Evolutionary conservation across 2,113 vertebrate species (phyloP), one percentile per base, ranked within the genome.

Genomic region (Pygoscelis antarcticus): DNA sequence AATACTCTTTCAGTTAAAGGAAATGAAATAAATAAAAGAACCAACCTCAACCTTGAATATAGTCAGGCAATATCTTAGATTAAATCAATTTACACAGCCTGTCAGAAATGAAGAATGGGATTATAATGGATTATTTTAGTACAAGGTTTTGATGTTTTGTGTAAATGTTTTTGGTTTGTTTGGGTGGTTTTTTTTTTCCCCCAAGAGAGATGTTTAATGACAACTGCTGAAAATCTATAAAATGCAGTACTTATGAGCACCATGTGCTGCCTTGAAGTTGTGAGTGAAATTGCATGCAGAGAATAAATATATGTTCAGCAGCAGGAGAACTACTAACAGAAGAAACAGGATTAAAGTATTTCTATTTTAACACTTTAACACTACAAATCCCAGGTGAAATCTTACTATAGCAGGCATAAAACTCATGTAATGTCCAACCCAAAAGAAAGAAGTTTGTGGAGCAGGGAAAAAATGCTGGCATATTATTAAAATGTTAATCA

Each of bases 171-270:
- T 83, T 21, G 11, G 14, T 20, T 51, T 22, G 44, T 40, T 64
- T 29, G 42, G 42, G 5, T 7, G 34, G 3, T 30, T 1, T 69
- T 40, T 89, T 64, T 58, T 51, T 61, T 20, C 4, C 11, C 55
- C 64, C 42, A 44, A 83, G 64, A 47, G 51, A n/a, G 72, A 66
- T 72, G 26, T 76, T 97, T 90, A 76, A 90, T 29, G 72, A 69
- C 44, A 88, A 80, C 46, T 75, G 82, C 65, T 87, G 87, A 89
- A 91, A 95, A 83, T 78, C 92, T 90, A 52, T 70, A 83, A 92
- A 94, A 86, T 80, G 65, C n/a, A 84, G 78, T 93, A 84, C 74
- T 93, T 95, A 88, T 4, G 23, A 96, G 22, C 80, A 87, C 14
- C 21, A 51, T 26, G 68, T 65, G 46, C 64, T 68, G 51, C 51